Evolutionary conservation across 2,113 vertebrate species (phyloP), one percentile per base, ranked within the genome.

Genomic region (Otolemur garnettii): DNA sequence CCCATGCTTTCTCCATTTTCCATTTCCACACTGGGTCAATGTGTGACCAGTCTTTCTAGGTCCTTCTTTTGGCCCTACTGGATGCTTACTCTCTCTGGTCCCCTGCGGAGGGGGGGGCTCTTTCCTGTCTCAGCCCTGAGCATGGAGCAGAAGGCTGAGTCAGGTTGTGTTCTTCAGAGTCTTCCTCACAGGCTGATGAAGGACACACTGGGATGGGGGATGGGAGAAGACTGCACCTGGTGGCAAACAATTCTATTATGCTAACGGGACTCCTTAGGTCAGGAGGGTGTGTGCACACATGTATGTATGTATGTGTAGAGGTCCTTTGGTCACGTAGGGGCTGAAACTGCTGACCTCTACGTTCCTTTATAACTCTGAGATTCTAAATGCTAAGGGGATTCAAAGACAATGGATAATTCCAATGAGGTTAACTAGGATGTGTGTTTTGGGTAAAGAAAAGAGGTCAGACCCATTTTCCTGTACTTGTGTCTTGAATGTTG

Each of bases 181-280:
- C 62, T 26, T 28, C 10, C 24, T 14, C 8, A 13, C 17, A 7
- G 42, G 22, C 84, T 71, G 35, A 7, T 2, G 19, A 38, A 55
- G 11, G 28, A 15, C 28, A 2, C 0, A 0, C 53, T 55, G 60
- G 9, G 3, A 1, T 6, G 12, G 1, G 13, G 9, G 3, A 1
- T 6, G 12, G 1, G 17, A 12, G 13, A 55, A 1, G 35, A 45
- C 2, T 77, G 13, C 26, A 35, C 18, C 68, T 59, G 38, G 38
- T 38, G 30, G n/a, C 42, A 33, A 35, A 45, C 10, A 57, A 13
- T 57, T 19, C 66, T 57, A 33, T 62, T 35, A 4, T 57, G 33
- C 69, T 42, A 4, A 18, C 12, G 30, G 21, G 42, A 77, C 62
- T 55, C 28, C 14, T 28, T 7, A 26, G 55, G 45, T 50, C 55